phyloP scores from a whole-genome alignment of 2,797 vertebrate genomes.

The Pipistrellus nathusii region DNA sequence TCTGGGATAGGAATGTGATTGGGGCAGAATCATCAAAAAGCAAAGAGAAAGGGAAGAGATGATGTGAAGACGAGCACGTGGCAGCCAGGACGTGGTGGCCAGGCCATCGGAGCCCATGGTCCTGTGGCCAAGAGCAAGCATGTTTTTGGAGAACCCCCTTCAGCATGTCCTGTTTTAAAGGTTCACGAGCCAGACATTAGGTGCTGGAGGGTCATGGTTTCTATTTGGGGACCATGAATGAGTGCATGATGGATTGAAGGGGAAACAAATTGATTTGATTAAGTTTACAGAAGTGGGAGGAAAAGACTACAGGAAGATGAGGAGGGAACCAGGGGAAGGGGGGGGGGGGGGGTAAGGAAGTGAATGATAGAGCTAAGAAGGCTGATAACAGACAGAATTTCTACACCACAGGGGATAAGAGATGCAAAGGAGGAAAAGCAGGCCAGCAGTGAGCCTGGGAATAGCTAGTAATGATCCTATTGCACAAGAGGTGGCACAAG shows the following conservation, averaged over 20 bases:
- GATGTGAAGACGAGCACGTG: accelerated
- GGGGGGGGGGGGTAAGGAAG: too few relatives aligned
- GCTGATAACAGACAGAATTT: constrained; percentile 74
- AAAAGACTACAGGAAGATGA: neutral
- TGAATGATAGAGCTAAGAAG: neutral
- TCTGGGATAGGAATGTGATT: neutral
- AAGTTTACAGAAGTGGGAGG: neutral
- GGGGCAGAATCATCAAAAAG: neutral
- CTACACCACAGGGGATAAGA: constrained; percentile 70
- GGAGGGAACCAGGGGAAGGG: neutral
- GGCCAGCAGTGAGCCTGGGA: neutral
- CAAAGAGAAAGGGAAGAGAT: neutral
- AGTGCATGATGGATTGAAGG: neutral
- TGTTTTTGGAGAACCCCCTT: neutral
- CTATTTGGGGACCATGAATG: constrained; percentile 19
- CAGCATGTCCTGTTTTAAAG: neutral
- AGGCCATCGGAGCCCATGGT: accelerated
- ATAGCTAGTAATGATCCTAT: neutral
- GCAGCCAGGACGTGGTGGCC: accelerated
- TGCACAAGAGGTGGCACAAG: neutral
- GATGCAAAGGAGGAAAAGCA: constrained; percentile 35
- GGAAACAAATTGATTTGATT: neutral
- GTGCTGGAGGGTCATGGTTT: neutral
- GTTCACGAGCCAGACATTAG: neutral
- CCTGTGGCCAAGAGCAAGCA: neutral